Evolutionary conservation across 2,888 invertebrate genomes (phyloP).

Genomic region (Eilema griseolum): DNA sequence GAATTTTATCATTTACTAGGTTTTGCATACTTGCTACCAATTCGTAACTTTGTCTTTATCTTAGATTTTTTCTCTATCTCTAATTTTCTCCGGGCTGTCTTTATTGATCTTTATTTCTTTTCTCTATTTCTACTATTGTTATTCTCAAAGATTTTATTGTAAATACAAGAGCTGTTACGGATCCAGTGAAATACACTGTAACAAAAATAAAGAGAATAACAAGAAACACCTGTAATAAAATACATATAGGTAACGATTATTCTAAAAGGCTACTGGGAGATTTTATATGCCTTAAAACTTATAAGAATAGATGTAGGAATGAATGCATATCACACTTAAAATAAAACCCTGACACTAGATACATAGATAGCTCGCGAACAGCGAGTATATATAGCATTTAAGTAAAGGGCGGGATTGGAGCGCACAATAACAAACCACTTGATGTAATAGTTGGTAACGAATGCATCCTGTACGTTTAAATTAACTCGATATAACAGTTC

Average conservation of each 20-base stretch:
- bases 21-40: neutral
- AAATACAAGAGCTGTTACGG: neutral
- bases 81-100: neutral
- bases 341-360: neutral
- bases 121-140: neutral
- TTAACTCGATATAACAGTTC: constrained; percentile 52
- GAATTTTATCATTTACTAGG: neutral
- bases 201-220: too few relatives aligned
- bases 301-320: neutral
- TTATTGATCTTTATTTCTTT: neutral
- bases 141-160: neutral
- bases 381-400: neutral
- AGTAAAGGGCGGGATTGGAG: constrained; percentile 51
- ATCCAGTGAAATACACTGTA: neutral
- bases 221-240: too few relatives aligned
- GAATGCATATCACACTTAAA: neutral
- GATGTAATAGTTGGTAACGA: constrained; percentile 51
- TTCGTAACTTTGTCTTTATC: neutral
- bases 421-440: constrained; percentile 33
- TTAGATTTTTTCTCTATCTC: neutral
- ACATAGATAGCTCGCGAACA: neutral
- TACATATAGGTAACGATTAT: too few relatives aligned
- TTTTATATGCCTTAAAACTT: neutral
- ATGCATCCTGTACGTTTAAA: constrained; percentile 59
- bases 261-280: too few relatives aligned